phyloP scores from a whole-genome alignment of 2,888 invertebrate species.

The Netelia virgata region DNA sequence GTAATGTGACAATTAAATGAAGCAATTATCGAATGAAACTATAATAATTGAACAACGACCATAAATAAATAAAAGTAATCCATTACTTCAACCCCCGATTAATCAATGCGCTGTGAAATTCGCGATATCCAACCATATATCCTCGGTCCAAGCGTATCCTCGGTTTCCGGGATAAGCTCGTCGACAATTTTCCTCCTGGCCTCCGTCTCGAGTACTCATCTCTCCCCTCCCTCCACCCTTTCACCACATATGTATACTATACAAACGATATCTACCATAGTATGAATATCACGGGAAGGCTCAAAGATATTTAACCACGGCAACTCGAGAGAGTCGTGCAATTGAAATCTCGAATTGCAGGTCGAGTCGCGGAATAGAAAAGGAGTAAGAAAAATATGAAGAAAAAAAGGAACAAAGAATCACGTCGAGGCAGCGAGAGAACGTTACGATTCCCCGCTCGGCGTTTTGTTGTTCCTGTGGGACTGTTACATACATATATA shows the following conservation, averaged over 20 bases:
- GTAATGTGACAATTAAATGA: too few species aligned
- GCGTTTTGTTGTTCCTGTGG: slow-evolving; percentile 39
- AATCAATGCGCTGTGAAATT: background rate
- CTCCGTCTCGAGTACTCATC: background rate
- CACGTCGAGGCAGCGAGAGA: background rate
- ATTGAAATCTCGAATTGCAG: slow-evolving; percentile 55
- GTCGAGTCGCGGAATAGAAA: slow-evolving; percentile 26
- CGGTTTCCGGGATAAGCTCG: background rate
- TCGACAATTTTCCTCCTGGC: slow-evolving; percentile 21
- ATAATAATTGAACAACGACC: too few species aligned
- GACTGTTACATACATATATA: background rate
- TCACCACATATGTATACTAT: background rate
- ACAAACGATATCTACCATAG: background rate
- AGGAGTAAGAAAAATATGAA: background rate
- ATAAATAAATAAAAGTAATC: too few species aligned
- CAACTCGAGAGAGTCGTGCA: slow-evolving; percentile 42
- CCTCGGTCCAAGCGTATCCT: too few species aligned
- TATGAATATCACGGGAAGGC: slow-evolving; percentile 16
- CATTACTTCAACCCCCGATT: too few species aligned
- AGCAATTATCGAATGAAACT: too few species aligned
- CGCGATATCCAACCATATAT: background rate
- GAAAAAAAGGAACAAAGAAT: background rate
- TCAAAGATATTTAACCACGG: slow-evolving; percentile 36
- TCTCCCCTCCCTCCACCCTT: background rate
- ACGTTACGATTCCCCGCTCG: slow-evolving; percentile 25